Evolutionary conservation across 1,140 invertebrate species (phyloP).

Genomic region (Grapholita molesta): DNA sequence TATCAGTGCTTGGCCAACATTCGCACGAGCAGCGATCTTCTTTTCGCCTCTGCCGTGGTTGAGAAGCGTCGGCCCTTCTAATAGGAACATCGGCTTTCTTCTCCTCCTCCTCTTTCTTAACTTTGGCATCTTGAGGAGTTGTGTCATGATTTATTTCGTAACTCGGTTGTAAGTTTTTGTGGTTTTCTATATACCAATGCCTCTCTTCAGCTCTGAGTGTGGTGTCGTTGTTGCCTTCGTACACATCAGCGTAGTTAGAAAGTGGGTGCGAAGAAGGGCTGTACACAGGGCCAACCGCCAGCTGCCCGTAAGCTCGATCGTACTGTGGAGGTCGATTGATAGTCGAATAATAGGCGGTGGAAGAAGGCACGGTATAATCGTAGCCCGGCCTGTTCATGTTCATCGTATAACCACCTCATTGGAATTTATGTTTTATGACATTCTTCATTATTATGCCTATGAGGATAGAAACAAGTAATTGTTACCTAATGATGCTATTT

Average conservation of each 20-base stretch:
- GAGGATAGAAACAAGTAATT: slow-evolving; percentile 22
- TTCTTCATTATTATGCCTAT: slow-evolving; percentile 40
- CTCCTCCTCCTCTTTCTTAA: slow-evolving; percentile 72
- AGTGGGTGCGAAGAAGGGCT: slow-evolving; percentile 64
- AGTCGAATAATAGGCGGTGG: slow-evolving; percentile 63
- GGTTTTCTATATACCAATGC: slow-evolving; percentile 77
- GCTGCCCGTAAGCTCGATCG: slow-evolving; percentile 63
- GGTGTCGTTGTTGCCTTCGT: slow-evolving; percentile 76
- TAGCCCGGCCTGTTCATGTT: slow-evolving; percentile 75
- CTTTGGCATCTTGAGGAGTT: slow-evolving; percentile 65
- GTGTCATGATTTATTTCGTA: slow-evolving; percentile 53
- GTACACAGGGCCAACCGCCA: slow-evolving; percentile 56
- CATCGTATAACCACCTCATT: slow-evolving; percentile 65
- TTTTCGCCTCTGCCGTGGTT: slow-evolving; percentile 66
- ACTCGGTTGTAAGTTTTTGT: slow-evolving; percentile 67
- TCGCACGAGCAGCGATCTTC: slow-evolving; percentile 76
- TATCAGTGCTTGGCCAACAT: slow-evolving; percentile 74
- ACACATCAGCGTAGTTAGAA: slow-evolving; percentile 70
- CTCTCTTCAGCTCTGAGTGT: slow-evolving; percentile 74
- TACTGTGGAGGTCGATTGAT: slow-evolving; percentile 67
- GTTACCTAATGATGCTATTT: slow-evolving; percentile 41
- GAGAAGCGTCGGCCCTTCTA: slow-evolving; percentile 53
- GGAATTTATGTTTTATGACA: slow-evolving; percentile 52
- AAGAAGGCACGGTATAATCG: slow-evolving; percentile 68
- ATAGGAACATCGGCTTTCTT: slow-evolving; percentile 61